Evolutionary conservation across 2,888 invertebrate genomes (phyloP), one percentile per base, ranked within the genome.

Genomic region (Drosophila planitibia): DNA sequence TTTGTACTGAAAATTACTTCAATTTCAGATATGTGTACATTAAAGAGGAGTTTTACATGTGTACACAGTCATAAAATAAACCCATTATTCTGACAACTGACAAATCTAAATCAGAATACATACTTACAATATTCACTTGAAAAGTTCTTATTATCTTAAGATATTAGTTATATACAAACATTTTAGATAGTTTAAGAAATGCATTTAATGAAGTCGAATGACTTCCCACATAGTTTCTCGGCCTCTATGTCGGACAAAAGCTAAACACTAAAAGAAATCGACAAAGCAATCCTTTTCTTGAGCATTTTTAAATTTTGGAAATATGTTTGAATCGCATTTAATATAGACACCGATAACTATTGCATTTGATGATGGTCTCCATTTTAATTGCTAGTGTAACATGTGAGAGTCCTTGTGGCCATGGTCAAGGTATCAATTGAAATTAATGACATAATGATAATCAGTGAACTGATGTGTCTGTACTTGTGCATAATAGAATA

Each of bases 281-380:
- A 33, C 12, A 12, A 33, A 12, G 12, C 33, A 12, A 33, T 4
- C 0, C 4, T 12, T 33, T 0, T 0, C 1, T 12, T 12, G 4
- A 4, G 35, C 35, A 35, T 35, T 14, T 37, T 16, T 16, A 16
- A 5, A 6, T 37, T 37, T 37, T 37, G 5, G 0, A 37, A 37
- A 16, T 16, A 37, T 37, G 2, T 16, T 16, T 16, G 5, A 37
- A 37, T 16, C 35, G 12, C 4, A 33, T 33, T 33, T 12, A 33
- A 33, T 33, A 6, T 30, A 30, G 37, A 16, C 37, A 37, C 2
- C 6, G 37, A 16, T 16, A 37, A 16, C 37, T 7, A 39, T 39
- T 3, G 37, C 7, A 37, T 3, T 7, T 37, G 3, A 5, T 16
- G 2, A 16, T 19, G 39, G 19, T 3, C 7, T 39, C 39, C 0